phyloP scores from a whole-genome alignment of 2,113 vertebrate species.

The Erythrocercus mccallii region DNA sequence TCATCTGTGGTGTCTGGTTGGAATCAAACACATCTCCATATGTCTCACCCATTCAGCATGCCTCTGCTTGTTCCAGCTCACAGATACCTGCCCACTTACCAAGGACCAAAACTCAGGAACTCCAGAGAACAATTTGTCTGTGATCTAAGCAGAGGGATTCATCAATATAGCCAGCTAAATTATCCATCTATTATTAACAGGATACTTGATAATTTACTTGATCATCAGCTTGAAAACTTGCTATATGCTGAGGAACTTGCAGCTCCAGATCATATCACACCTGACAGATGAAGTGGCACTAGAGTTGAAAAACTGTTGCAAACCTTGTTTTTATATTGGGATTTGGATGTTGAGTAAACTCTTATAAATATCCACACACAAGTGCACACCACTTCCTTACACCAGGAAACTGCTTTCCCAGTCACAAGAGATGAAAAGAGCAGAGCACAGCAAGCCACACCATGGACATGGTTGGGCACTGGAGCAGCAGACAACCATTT shows the following conservation, averaged over 20 bases:
- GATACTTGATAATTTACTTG: background rate
- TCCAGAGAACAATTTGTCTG: background rate
- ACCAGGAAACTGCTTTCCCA: background rate
- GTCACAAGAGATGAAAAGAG: background rate
- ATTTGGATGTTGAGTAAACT: background rate
- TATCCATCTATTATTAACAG: background rate
- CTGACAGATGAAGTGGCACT: background rate
- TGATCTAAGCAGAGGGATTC: background rate
- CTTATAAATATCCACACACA: background rate
- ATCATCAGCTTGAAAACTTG: background rate
- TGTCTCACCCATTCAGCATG: background rate
- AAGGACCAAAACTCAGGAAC: background rate
- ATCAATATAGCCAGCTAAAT: background rate
- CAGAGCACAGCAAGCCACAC: background rate
- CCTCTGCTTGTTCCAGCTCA: background rate
- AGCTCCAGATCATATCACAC: background rate
- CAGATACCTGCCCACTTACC: background rate
- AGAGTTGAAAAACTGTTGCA: background rate
- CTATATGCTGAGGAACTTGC: background rate
- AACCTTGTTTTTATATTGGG: background rate
- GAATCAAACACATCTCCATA: background rate
- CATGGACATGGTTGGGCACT: fast-evolving
- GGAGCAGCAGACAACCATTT: background rate
- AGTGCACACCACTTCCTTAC: background rate
- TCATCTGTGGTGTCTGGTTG: background rate